Conservation (phyloP, 2,888 invertebrate genomes). For the Abscondita cerata region DNA sequence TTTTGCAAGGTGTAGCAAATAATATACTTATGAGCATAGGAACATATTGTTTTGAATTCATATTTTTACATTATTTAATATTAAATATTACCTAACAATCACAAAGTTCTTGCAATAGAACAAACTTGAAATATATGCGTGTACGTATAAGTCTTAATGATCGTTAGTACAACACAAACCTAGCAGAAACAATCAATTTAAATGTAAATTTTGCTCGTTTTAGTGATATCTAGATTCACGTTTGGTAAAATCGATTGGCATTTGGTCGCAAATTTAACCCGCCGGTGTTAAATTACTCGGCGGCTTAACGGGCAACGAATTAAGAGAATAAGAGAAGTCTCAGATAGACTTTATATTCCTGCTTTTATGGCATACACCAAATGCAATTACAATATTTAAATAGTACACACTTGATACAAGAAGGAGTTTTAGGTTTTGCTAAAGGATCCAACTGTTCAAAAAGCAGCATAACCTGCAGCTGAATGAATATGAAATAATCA, state of each 20-base stretch:
- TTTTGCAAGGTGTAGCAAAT: too few species aligned
- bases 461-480: too few species aligned
- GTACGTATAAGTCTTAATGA: constrained; percentile 7
- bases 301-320: constrained; percentile 25
- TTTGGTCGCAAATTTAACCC: constrained; percentile 31
- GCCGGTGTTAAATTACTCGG: constrained; percentile 26
- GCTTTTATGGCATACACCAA: neutral
- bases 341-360: constrained; percentile 10
- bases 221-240: constrained; percentile 29
- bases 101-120: too few species aligned
- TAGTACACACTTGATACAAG: too few species aligned
- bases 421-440: too few species aligned
- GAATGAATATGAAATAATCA: too few species aligned
- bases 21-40: too few species aligned
- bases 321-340: constrained; percentile 9
- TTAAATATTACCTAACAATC: too few species aligned
- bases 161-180: constrained; percentile 30
- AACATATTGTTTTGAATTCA: too few species aligned
- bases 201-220: constrained; percentile 36
- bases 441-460: too few species aligned
- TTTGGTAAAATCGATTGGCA: constrained; percentile 30
- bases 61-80: too few species aligned
- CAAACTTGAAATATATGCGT: neutral
- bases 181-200: constrained; percentile 41
- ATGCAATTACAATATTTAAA: neutral